phyloP scores from a whole-genome alignment of 2,888 invertebrate species.

The Phoenoteleia sp. region DNA sequence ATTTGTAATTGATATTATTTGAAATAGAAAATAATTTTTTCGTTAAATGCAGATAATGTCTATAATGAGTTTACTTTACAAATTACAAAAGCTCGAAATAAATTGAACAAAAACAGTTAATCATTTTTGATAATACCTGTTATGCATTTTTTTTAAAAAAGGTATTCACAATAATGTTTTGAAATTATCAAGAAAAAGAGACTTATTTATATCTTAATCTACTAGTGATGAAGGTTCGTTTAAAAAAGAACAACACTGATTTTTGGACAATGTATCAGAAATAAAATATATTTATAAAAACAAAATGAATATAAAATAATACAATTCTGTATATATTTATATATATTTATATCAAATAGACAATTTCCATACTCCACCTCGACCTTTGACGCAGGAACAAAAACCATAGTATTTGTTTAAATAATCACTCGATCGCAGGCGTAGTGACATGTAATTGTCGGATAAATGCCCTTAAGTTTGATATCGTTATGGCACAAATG shows the following conservation, averaged over 20 bases:
- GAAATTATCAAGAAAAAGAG: too few species aligned
- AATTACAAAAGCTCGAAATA: not conserved
- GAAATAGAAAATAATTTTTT: too few species aligned
- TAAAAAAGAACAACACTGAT: too few species aligned
- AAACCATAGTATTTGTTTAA: constrained; percentile 81
- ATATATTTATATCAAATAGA: constrained; percentile 71
- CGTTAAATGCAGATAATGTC: too few species aligned
- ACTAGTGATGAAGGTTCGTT: too few species aligned
- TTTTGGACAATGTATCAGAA: constrained; percentile 76
- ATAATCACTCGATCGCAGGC: constrained; percentile 70
- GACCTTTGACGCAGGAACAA: constrained; percentile 82
- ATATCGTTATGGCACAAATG: constrained; percentile 82
- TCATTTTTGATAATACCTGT: too few species aligned
- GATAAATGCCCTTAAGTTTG: constrained; percentile 53
- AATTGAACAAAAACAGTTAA: constrained; percentile 39
- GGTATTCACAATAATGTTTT: too few species aligned
- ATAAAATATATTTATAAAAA: constrained; percentile 86
- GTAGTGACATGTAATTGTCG: constrained; percentile 23
- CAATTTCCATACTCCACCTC: constrained; percentile 67
- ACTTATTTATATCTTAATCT: too few species aligned
- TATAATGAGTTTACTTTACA: too few species aligned
- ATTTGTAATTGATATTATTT: too few species aligned
- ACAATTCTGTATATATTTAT: constrained; percentile 78
- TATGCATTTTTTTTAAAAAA: too few species aligned
- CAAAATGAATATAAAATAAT: constrained; percentile 86